Percentiles rank a stretch among this genome's conserved stretches.
These are phyloP conservation scores for Tetranychus cinnabarinus DNA, from an alignment of 1,140 invertebrate genomes.

Conservation along the genomic window DNA sequence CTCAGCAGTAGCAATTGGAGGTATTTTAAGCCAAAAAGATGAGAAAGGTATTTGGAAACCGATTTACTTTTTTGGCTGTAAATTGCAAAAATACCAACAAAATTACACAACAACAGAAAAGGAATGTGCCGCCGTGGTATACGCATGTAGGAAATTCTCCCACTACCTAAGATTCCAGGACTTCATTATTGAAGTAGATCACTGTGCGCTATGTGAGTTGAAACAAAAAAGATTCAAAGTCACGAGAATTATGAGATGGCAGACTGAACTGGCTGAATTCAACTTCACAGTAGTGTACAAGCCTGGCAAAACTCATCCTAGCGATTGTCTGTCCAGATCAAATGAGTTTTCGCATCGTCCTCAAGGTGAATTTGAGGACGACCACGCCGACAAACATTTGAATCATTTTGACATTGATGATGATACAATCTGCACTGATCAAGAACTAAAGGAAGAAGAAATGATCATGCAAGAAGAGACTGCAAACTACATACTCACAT, in stretches of 20 bases:
- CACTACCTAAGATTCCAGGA: slow-evolving; percentile 22
- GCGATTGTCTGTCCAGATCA: neutral
- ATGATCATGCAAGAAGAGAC: neutral
- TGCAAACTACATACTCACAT: neutral
- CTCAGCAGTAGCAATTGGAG: slow-evolving; percentile 1
- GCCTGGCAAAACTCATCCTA: neutral
- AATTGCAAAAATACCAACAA: neutral
- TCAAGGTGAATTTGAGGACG: neutral
- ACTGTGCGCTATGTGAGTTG: neutral
- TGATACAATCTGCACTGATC: too few relatives aligned
- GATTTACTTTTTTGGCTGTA: slow-evolving; percentile 19
- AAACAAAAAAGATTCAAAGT: neutral
- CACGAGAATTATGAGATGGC: neutral
- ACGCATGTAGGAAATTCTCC: slow-evolving; percentile 25
- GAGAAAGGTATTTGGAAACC: slow-evolving; percentile 17
- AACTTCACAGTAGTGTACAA: neutral
- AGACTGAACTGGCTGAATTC: neutral
- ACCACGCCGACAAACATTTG: neutral
- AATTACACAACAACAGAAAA: slow-evolving; percentile 27
- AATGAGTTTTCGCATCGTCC: neutral
- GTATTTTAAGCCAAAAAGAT: slow-evolving; percentile 9
- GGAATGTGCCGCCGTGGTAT: slow-evolving; percentile 26
- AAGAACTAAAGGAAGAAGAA: too few relatives aligned
- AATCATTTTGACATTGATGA: neutral
- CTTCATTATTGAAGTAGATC: neutral